Evolutionary conservation across 2,888 invertebrate genomes (phyloP), one percentile per base, ranked within the genome.

Genomic region (Philereme vetulata): DNA sequence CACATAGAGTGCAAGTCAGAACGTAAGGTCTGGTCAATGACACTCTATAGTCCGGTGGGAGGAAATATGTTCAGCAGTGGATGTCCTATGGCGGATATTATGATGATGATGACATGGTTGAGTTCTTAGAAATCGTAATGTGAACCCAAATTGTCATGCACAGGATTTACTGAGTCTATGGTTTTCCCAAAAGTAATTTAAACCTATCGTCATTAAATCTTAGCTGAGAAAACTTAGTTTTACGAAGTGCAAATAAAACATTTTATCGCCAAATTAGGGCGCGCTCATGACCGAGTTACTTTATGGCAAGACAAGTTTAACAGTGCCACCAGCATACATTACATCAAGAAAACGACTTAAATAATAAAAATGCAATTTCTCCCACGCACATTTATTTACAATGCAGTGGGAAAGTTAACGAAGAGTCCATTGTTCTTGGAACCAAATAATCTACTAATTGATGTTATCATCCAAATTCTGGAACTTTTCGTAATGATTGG

Each of bases 291-390:
- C 58, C 49, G 38, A 47, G 48, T 46, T 54, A 47, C 48, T 54
- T 54, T 54, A 66, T 56, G 64, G 58, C 60, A 32, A 52, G 45
- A 21, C 35, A n/a, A 48, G 51, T 50, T 49, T 10, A 38, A 33
- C 34, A 44, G 21, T 44, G 21, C 4, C 4, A 21, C 11, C 5
- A 44, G 7, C 21, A 21, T 5, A 44, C 4, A 44, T 44, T 6
- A 38, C 38, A 21, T 7, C 11, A 44, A 44, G 44, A 4, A 4
- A 42, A 42, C 4, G 7, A 3, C 10, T 42, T 42, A 42, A 42
- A 4, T 10, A 40, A 9, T 9, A 2, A 8, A 11, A 11, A 11
- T 3, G 9, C 10, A 43, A 11, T 42, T 44, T 6, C 21, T 34
- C 8, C 9, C 34, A 4, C 9, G 21, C 36, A 52, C 9, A 4